A percentile compares a stretch with the other conserved stretches of the same genome.
Conservation (phyloP, 2,113 vertebrate species). For the Hystrix brachyura region DNA sequence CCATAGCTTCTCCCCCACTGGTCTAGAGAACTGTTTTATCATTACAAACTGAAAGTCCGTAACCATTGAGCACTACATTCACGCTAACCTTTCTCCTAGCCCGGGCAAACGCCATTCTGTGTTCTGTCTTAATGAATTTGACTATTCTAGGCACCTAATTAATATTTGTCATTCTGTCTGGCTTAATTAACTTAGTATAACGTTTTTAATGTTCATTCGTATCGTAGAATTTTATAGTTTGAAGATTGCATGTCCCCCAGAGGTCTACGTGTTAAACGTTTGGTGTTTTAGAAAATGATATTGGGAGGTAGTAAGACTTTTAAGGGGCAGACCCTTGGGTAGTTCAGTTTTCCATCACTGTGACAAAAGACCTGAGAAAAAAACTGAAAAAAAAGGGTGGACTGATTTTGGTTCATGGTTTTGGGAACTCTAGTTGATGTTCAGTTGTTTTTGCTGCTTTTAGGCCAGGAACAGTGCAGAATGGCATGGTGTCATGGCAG, state of each 20-base stretch:
- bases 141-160: background rate
- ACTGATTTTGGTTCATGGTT: too few relatives aligned
- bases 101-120: background rate
- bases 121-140: background rate
- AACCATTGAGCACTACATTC: background rate
- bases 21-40: background rate
- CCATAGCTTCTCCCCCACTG: background rate
- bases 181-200: background rate
- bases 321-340: background rate
- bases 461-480: background rate
- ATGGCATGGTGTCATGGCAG: rapidly evolving
- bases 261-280: background rate
- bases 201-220: background rate
- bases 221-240: background rate
- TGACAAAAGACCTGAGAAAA: background rate
- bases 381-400: background rate
- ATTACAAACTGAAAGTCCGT: background rate
- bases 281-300: background rate
- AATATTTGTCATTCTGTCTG: background rate
- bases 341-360: background rate
- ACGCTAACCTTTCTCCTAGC: rapidly evolving
- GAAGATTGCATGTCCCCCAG: background rate
- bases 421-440: background rate
- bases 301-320: background rate
- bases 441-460: background rate